Evolutionary conservation across 2,888 invertebrate species (phyloP).

Genomic region (Hyalella azteca): DNA sequence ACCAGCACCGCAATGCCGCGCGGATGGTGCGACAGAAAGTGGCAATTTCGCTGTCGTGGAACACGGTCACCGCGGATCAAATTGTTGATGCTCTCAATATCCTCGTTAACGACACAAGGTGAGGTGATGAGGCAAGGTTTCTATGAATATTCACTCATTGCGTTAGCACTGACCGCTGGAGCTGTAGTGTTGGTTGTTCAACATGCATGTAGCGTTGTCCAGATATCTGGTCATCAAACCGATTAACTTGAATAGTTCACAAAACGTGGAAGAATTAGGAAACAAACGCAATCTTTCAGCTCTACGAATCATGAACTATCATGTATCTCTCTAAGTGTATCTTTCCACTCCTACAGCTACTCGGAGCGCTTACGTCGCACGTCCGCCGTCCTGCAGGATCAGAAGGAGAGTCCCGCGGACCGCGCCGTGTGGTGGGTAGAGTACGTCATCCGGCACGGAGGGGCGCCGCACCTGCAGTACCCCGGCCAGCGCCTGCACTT

Average conservation of each 20-base stretch:
- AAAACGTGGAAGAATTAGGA: too few species aligned
- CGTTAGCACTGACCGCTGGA: too few species aligned
- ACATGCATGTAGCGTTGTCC: too few species aligned
- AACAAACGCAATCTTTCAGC: too few species aligned
- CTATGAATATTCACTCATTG: too few species aligned
- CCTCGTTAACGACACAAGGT: constrained; percentile 36
- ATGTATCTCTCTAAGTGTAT: too few species aligned
- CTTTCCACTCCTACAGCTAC: too few species aligned
- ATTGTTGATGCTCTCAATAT: constrained; percentile 39
- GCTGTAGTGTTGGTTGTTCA: too few species aligned
- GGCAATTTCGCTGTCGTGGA: constrained; percentile 41
- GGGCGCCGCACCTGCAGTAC: constrained; percentile 43
- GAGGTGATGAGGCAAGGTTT: not conserved
- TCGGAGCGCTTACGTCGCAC: constrained; percentile 17
- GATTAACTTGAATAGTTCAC: too few species aligned
- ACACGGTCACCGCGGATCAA: constrained; percentile 22
- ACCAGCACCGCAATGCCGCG: constrained; percentile 47
- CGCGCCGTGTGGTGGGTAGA: constrained; percentile 51
- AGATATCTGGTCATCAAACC: too few species aligned
- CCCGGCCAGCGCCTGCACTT: constrained; percentile 42
- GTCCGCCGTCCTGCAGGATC: constrained; percentile 42
- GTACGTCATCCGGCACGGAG: constrained; percentile 42
- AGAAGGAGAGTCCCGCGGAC: constrained; percentile 45
- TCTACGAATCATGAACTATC: too few species aligned
- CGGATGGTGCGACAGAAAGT: constrained; percentile 41